These are phyloP conservation scores for Scaeva pyrastri DNA, from an alignment of 2,888 invertebrate species.

Conservation along the genomic window DNA sequence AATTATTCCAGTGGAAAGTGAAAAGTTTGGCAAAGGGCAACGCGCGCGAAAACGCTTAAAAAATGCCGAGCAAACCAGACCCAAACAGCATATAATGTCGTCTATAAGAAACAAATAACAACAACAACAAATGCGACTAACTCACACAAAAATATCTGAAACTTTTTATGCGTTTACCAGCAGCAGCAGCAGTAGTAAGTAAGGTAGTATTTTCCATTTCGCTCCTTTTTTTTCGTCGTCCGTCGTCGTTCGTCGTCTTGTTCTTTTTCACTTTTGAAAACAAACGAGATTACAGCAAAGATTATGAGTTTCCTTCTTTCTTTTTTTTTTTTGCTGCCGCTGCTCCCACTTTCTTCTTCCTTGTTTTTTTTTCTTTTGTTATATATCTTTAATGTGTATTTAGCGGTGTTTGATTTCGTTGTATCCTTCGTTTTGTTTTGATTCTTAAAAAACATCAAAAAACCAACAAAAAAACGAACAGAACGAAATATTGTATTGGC, in stretches of 20 bases:
- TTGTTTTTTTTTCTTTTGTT: conserved; percentile 21
- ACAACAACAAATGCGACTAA: conserved; percentile 45
- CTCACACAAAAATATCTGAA: conserved; percentile 67
- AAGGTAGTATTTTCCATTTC: conserved; percentile 23
- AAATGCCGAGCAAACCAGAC: conserved; percentile 47
- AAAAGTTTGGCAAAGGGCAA: conserved; percentile 79
- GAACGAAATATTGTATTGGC: conserved; percentile 49
- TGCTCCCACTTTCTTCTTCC: not conserved
- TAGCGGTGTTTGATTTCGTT: conserved; percentile 67
- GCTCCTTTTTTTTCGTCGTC: conserved; percentile 10
- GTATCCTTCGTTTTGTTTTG: conserved; percentile 66
- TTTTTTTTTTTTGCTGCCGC: not conserved
- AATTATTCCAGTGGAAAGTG: conserved; percentile 78
- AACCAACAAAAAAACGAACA: too few relatives aligned
- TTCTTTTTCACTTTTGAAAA: conserved; percentile 58
- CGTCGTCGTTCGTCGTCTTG: conserved; percentile 18
- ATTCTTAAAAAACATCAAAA: conserved; percentile 33
- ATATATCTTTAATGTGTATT: conserved; percentile 66
- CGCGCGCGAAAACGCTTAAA: conserved; percentile 74
- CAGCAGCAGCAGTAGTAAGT: conserved; percentile 31
- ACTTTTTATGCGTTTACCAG: conserved; percentile 72
- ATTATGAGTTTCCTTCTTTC: conserved; percentile 64
- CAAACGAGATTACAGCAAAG: conserved; percentile 70
- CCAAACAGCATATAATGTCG: not conserved
- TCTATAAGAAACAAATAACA: conserved; percentile 11